Evolutionary conservation across 2,888 invertebrate genomes (phyloP).

Genomic region (Amphipyra tragopoginis): DNA sequence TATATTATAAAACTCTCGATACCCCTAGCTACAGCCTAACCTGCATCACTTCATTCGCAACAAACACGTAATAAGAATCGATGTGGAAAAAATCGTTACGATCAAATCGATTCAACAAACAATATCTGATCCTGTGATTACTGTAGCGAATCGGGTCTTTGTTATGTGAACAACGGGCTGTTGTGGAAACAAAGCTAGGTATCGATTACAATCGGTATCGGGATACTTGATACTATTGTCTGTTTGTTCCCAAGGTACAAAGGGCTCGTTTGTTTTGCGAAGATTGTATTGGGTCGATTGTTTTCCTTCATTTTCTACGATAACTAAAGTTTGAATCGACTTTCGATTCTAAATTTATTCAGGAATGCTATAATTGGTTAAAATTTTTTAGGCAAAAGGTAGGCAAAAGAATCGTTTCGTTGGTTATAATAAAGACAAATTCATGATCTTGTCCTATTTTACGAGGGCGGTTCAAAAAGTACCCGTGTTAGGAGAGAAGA

Average conservation of each 20-base stretch:
- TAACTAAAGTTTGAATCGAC: slow-evolving; percentile 17
- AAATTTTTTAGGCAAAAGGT: no score
- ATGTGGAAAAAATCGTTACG: slow-evolving; percentile 23
- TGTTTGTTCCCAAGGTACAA: slow-evolving; percentile 30
- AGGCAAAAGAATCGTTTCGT: no score
- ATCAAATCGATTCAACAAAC: slow-evolving; percentile 44
- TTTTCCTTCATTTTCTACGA: no score
- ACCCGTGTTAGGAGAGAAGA: no score
- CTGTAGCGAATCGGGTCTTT: slow-evolving; percentile 34
- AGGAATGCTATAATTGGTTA: no score
- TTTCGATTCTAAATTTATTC: background rate
- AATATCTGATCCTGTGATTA: slow-evolving; percentile 33
- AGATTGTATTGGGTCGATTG: slow-evolving; percentile 29
- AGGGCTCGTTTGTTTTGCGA: slow-evolving; percentile 12
- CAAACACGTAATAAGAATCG: slow-evolving; percentile 31
- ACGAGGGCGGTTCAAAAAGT: no score
- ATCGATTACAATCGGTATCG: slow-evolving; percentile 47
- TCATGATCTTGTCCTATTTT: no score
- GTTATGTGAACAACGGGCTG: slow-evolving; percentile 45
- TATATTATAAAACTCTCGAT: background rate
- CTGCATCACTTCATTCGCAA: slow-evolving; percentile 2
- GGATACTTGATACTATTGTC: slow-evolving; percentile 31
- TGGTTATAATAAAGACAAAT: no score
- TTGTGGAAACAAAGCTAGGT: slow-evolving; percentile 30
- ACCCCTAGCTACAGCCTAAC: slow-evolving; percentile 8